Percentiles rank a stretch among this genome's conserved stretches.
Conservation (phyloP, 2,888 invertebrate species). For the Hermodice carunculata region DNA sequence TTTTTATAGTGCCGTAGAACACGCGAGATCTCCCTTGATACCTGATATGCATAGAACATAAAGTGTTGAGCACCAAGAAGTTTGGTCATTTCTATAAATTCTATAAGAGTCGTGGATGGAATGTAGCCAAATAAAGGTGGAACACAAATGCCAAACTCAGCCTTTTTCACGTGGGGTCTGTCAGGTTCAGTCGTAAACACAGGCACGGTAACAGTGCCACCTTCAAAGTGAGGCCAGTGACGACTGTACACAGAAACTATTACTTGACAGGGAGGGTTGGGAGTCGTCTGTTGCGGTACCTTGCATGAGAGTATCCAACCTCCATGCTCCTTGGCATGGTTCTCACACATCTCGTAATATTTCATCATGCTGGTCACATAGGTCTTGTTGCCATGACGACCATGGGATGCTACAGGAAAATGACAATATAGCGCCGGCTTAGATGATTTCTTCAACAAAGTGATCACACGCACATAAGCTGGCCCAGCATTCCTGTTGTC, state of each 20-base stretch:
- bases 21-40: conserved; percentile 45
- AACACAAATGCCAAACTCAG: conserved; percentile 57
- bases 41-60: conserved; percentile 56
- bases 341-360: conserved; percentile 65
- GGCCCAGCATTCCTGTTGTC: conserved; percentile 24
- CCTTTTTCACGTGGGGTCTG: conserved; percentile 8
- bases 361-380: conserved; percentile 19
- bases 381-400: background rate
- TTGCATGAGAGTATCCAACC: conserved; percentile 63
- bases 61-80: conserved; percentile 58
- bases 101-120: conserved; percentile 53
- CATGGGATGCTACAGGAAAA: conserved; percentile 7
- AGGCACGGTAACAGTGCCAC: conserved; percentile 1
- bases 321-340: conserved; percentile 62
- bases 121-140: conserved; percentile 65
- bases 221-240: conserved; percentile 2
- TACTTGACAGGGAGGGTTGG: conserved; percentile 21
- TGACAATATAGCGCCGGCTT: conserved; percentile 28
- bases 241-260: conserved; percentile 11
- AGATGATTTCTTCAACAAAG: conserved; percentile 20
- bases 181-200: conserved; percentile 5
- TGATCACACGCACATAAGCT: conserved; percentile 22
- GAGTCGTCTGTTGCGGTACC: conserved; percentile 39
- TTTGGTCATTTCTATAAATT: conserved; percentile 62
- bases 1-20: conserved; percentile 52